These are phyloP conservation scores for Eledona agricola DNA, from an alignment of 2,888 invertebrate genomes.

Conservation along the genomic window DNA sequence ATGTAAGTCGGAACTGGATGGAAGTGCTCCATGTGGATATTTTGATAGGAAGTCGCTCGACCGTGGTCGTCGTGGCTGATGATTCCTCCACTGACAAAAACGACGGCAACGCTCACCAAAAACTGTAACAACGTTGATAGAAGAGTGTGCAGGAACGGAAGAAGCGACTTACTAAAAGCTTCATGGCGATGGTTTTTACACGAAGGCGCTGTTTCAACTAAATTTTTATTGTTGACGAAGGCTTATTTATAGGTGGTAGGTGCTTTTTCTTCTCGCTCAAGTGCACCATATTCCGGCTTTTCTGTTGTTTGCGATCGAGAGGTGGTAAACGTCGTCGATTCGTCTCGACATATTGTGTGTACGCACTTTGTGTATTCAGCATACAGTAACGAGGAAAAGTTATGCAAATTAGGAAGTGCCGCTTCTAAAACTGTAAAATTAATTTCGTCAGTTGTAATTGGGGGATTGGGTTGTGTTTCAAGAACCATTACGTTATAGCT, in stretches of 20 bases:
- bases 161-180: slow-evolving; percentile 24
- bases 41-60: slow-evolving; percentile 75
- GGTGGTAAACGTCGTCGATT: slow-evolving; percentile 14
- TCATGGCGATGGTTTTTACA: slow-evolving; percentile 24
- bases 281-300: slow-evolving; percentile 4
- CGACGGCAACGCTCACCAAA: not conserved
- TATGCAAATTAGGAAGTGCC: not conserved
- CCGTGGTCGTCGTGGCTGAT: slow-evolving; percentile 63
- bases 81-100: slow-evolving; percentile 17
- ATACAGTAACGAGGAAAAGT: slow-evolving; percentile 24
- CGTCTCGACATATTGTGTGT: slow-evolving; percentile 14
- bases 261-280: slow-evolving; percentile 21
- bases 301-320: slow-evolving; percentile 10
- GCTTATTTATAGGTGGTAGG: slow-evolving; percentile 31
- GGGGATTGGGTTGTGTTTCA: too few species aligned
- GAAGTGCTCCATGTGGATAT: slow-evolving; percentile 75
- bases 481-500: too few species aligned
- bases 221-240: slow-evolving; percentile 28
- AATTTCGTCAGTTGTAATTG: too few species aligned
- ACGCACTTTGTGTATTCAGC: slow-evolving; percentile 32
- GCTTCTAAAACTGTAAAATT: too few species aligned
- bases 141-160: slow-evolving; percentile 19
- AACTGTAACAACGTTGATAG: slow-evolving; percentile 24
- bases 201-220: slow-evolving; percentile 21
- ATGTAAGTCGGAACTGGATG: slow-evolving; percentile 76